phyloP scores from a whole-genome alignment of 2,888 invertebrate species.

The Sarcophaga rosellei region DNA sequence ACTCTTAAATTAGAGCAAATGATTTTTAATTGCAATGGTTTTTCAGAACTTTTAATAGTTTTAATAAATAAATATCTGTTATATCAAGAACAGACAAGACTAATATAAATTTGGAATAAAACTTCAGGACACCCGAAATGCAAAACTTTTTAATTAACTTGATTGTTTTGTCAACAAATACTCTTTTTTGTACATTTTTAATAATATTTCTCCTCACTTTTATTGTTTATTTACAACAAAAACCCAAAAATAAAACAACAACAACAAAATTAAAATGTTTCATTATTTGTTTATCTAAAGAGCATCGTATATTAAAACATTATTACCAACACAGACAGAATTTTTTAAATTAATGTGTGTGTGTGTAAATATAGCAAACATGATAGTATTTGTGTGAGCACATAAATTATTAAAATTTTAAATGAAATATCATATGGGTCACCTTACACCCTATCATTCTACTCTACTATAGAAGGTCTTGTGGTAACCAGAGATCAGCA shows the following conservation, averaged over 20 bases:
- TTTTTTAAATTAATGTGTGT: not conserved
- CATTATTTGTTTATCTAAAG: constrained; percentile 49
- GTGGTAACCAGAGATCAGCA: no score
- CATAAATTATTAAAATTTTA: no score
- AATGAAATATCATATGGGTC: no score
- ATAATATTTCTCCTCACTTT: not conserved
- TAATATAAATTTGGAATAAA: not conserved
- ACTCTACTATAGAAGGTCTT: no score
- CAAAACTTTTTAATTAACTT: constrained; percentile 52
- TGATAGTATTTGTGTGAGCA: no score
- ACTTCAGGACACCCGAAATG: constrained; percentile 6
- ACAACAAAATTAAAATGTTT: not conserved
- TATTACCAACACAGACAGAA: not conserved
- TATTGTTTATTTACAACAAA: constrained; percentile 47
- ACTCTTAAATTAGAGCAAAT: constrained; percentile 15
- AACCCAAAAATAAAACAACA: not conserved
- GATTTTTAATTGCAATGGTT: not conserved
- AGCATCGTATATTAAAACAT: not conserved
- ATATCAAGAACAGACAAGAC: not conserved
- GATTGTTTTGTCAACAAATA: constrained; percentile 55
- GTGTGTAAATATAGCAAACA: not conserved
- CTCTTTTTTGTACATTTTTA: not conserved
- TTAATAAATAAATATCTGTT: not conserved
- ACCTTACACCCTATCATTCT: no score
- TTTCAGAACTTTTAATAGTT: not conserved